Base-by-base conservation (phyloP, 2,888 invertebrate genomes). In the Acleris laterana region DNA sequence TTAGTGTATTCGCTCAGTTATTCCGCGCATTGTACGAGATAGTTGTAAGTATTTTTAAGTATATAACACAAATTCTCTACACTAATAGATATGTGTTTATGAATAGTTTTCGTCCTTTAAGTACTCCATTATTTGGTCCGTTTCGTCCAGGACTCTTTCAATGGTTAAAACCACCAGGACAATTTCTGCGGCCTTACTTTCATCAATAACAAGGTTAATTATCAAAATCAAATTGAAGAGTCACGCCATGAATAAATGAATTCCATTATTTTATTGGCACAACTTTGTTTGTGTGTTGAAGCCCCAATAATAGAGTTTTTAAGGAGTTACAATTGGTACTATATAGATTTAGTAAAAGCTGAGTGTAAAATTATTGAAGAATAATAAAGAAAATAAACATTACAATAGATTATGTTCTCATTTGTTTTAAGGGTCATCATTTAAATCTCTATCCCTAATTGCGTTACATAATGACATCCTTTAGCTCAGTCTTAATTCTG, bases 1-100 rank as follows among this genome's bases (percentile, higher is more conserved):
- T 92, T 92, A 85, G 90, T 74, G 78, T 88, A 49, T 88, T 92
- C 64, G 68, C 83, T 17, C 77, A 76, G 65, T 77, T 93, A 25
- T 83, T 90, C 68, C 77, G 81, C 61, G 76, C 84, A 20, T 71
- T 93, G 56, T 86, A 83, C 70, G 73, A 81, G 70, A 77, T 87
- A 66, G 71, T 92, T 48, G 77, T 73, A 68, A 75, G 80, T 60
- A 86, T 91, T 69, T 89, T 79, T 72, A 78, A 79, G 5, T 85
- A 91, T 76, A 68, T 88, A 51, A 75, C 80, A 49, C 86, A 87
- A 79, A 80, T 91, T 56, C 72, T 93, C 63, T 92, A 88, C 76
- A 90, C 91, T 1, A 79, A 79, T 50, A 85, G 87, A 70, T 75
- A 86, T 60, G 77, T 90, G 51, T 71, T 82, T 72, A 88, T 82